These are phyloP conservation scores for Xanthostigma xanthostigma DNA, from an alignment of 2,888 invertebrate genomes.

Conservation along the genomic window DNA sequence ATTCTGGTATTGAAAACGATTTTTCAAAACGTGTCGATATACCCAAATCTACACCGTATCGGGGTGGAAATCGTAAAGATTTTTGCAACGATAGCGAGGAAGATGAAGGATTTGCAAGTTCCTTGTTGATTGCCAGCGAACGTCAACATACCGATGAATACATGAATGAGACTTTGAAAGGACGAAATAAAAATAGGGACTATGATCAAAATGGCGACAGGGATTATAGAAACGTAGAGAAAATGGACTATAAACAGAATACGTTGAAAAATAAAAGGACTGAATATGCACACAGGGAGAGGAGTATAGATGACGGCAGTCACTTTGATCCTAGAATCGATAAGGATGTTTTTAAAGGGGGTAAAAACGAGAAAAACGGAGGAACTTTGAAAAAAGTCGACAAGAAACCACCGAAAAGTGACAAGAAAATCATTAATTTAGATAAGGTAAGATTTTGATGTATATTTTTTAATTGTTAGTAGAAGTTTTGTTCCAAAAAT, in stretches of 20 bases:
- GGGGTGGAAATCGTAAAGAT: constrained; percentile 11
- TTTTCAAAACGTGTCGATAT: constrained; percentile 25
- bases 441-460: constrained; percentile 40
- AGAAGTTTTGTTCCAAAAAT: no score
- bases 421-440: constrained; percentile 53
- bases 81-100: constrained; percentile 39
- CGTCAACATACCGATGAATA: constrained; percentile 56
- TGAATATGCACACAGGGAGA: constrained; percentile 37
- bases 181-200: constrained; percentile 1
- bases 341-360: constrained; percentile 28
- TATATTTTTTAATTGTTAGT: no score
- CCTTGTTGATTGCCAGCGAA: constrained; percentile 56
- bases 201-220: not conserved
- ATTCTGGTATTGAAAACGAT: constrained; percentile 72
- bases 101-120: constrained; percentile 55
- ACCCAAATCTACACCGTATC: no score
- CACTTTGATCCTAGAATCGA: constrained; percentile 48
- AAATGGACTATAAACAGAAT: constrained; percentile 21
- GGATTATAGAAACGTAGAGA: constrained; percentile 11
- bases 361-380: constrained; percentile 10
- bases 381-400: constrained; percentile 31
- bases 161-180: constrained; percentile 10
- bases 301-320: constrained; percentile 51
- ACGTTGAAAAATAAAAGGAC: constrained; percentile 29
- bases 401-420: constrained; percentile 38